A percentile compares a stretch with the other conserved stretches of the same genome.
Conservation (phyloP, 2,113 vertebrate genomes). For the mouse (Mus musculus) region DNA sequence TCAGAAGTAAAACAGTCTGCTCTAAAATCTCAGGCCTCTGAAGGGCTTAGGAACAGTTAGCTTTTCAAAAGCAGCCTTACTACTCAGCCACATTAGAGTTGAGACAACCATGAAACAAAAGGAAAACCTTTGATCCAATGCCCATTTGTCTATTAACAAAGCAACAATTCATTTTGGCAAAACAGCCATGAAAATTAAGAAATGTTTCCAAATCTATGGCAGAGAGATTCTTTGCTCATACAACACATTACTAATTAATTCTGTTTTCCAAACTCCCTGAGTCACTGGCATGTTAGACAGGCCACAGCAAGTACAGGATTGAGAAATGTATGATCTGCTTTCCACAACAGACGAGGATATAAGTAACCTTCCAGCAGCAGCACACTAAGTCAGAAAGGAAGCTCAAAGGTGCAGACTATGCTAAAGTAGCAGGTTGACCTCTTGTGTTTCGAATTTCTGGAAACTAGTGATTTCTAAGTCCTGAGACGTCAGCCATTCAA, state of each 20-base stretch:
- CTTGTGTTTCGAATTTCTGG: background rate
- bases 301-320: background rate
- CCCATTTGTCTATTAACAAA: background rate
- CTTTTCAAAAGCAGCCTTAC: background rate
- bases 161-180: background rate
- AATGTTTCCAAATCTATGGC: background rate
- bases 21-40: background rate
- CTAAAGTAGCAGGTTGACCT: background rate
- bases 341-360: background rate
- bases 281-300: background rate
- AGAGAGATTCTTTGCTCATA: background rate
- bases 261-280: background rate
- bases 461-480: background rate
- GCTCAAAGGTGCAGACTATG: background rate
- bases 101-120: background rate
- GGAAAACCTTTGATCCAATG: background rate
- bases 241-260: background rate
- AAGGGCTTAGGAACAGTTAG: background rate
- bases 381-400: background rate
- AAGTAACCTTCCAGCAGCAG: background rate
- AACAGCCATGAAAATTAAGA: background rate
- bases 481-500: background rate
- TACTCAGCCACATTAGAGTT: background rate
- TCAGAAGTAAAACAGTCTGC: background rate
- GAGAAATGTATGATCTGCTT: background rate